Evolutionary conservation across 2,888 invertebrate genomes (phyloP), one percentile per base, ranked within the genome.

Genomic region (Hetaerina titia): DNA sequence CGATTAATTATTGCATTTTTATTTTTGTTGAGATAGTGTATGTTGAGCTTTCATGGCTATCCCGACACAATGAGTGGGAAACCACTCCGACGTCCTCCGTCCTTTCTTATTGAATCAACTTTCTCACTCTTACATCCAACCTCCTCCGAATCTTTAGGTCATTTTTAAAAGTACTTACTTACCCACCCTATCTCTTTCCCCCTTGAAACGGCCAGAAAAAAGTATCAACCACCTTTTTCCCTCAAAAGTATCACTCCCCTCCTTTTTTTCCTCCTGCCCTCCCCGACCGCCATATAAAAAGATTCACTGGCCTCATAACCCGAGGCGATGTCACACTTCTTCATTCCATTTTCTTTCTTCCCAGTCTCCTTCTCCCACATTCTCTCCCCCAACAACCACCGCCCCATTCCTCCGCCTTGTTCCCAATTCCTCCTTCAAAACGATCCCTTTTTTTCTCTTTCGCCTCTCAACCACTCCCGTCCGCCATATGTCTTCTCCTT

Each of bases 301-400:
- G 81, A 81, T 81, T 81, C 81, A 81, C 81, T 81, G 81, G 81
- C 5, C 81, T 81, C 81, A 81, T 81, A 81, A 81, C 81, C 81
- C 13, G 81, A 81, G 81, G 81, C 81, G 81, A 81, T 81, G 81
- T 81, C 81, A 81, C 81, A 81, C 81, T 81, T 31, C 81, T 31
- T 81, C 81, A 81, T 81, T 81, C 81, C 81, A 81, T 81, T 81
- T 81, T 81, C 81, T 81, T 81, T 81, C 31, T 81, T 81, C 69
- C 69, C 15, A 9, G 5, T 17, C 22, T 31, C 74, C 9, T 31
- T n/a, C 31, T 11, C n/a, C 31, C 81, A 4, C 45, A 45, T 45
- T 45, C 4, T 45, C 45, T 45, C 45, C 45, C 45, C 45, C 45
- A 45, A 4, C 45, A 45, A 45, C 45, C 45, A 45, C 45, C 45